phyloP scores from a whole-genome alignment of 2,797 vertebrate species.

The Rhinogobio ventralis region DNA sequence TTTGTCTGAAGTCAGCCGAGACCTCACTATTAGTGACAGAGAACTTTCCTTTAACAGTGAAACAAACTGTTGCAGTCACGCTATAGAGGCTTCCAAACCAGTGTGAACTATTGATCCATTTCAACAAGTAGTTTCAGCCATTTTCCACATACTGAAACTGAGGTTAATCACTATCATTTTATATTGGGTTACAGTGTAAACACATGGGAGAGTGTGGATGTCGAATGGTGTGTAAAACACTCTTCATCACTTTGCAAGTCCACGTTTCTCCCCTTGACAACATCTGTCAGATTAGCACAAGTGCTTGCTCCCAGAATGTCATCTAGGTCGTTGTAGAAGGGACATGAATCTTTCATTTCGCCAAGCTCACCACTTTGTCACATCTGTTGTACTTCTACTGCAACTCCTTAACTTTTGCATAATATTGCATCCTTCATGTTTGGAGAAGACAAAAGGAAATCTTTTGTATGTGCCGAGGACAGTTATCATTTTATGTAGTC shows the following conservation, averaged over 20 bases:
- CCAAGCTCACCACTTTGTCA: background rate
- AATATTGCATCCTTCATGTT: background rate
- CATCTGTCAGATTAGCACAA: constrained; percentile 14
- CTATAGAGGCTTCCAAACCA: background rate
- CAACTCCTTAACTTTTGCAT: background rate
- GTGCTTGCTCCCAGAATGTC: background rate
- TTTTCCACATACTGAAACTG: background rate
- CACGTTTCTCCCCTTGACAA: constrained; percentile 2
- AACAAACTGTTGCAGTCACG: background rate
- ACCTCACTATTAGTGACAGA: background rate
- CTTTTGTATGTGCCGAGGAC: background rate
- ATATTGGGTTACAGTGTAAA: background rate
- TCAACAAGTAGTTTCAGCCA: background rate
- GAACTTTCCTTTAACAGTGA: background rate
- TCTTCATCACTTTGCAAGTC: background rate
- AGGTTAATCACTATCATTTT: background rate
- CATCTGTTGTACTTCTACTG: background rate
- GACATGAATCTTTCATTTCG: constrained; percentile 7
- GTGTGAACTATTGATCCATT: constrained; percentile 7
- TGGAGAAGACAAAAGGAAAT: background rate
- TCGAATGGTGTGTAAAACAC: background rate
- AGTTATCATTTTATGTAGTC: background rate
- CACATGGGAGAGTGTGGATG: background rate
- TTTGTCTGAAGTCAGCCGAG: background rate
- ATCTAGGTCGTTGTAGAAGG: background rate